These are phyloP conservation scores for Myotis pilosus DNA, from an alignment of 2,797 vertebrate genomes.

Conservation along the genomic window DNA sequence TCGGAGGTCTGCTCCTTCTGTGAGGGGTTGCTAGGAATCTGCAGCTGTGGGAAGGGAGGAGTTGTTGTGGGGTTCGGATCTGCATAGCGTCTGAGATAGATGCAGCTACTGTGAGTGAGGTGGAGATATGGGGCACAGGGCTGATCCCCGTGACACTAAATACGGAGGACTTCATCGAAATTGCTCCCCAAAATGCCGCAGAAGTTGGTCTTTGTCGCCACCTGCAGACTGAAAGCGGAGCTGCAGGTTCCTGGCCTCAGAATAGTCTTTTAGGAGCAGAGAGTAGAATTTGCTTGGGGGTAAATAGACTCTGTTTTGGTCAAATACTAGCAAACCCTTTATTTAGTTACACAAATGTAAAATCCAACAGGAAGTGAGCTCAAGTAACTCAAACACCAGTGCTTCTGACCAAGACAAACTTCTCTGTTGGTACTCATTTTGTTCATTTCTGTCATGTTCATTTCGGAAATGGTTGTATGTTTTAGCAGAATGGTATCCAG, in stretches of 20 bases:
- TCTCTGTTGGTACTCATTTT: neutral
- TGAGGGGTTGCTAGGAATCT: neutral
- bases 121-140: neutral
- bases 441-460: neutral
- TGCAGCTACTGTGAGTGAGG: neutral
- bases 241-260: neutral
- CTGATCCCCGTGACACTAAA: neutral
- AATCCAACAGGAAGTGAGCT: neutral
- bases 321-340: neutral
- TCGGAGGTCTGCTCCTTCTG: neutral
- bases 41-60: neutral
- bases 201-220: constrained; percentile 53
- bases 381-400: neutral
- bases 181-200: accelerated
- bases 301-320: neutral
- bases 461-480: neutral
- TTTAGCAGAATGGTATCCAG: neutral
- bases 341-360: neutral
- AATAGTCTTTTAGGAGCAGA: neutral
- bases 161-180: no score
- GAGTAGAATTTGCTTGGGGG: neutral
- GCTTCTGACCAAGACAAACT: neutral
- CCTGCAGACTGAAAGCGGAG: constrained; percentile 10
- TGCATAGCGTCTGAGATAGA: neutral
- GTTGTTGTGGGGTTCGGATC: neutral